phyloP scores from a whole-genome alignment of 1,140 invertebrate species.

The Fopius arisanus region DNA sequence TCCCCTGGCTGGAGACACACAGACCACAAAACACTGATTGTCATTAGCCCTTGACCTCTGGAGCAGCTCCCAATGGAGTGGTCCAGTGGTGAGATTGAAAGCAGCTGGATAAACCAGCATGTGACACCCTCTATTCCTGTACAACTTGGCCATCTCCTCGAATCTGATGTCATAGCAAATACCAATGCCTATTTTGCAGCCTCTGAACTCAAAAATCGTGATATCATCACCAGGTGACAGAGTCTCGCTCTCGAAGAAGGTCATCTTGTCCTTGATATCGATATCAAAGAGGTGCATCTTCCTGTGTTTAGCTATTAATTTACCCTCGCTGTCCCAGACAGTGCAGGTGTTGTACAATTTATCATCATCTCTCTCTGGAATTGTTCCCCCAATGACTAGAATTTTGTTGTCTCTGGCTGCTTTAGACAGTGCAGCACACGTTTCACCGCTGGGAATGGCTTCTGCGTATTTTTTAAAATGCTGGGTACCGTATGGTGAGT shows the following conservation, averaged over 20 bases:
- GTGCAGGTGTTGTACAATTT: conserved; percentile 92
- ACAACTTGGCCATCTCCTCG: conserved; percentile 4
- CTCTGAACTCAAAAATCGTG: conserved; percentile 77
- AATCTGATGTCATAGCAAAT: conserved; percentile 90
- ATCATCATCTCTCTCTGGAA: conserved; percentile 79
- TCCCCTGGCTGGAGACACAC: conserved; percentile 81
- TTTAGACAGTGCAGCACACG: conserved; percentile 73
- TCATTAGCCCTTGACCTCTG: conserved; percentile 83
- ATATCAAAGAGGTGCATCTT: conserved; percentile 96
- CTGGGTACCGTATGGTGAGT: conserved; percentile 90
- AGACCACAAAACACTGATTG: conserved; percentile 83
- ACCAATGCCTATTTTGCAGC: conserved; percentile 85
- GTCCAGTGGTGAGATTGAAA: conserved; percentile 96
- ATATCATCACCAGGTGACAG: conserved; percentile 79
- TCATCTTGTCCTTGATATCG: conserved; percentile 90
- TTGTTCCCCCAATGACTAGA: conserved; percentile 88
- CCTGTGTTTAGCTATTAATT: conserved; percentile 76
- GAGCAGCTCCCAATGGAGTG: conserved; percentile 90
- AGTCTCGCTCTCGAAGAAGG: conserved; percentile 91
- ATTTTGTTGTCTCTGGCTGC: conserved; percentile 81
- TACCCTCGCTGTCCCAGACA: conserved; percentile 83
- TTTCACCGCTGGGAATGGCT: conserved; percentile 78
- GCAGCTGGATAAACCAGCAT: conserved; percentile 91
- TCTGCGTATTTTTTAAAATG: conserved; percentile 90
- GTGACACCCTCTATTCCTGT: conserved; percentile 73